Base-by-base conservation (phyloP, 2,888 invertebrate species). In the Gandaritis pyraliata region DNA sequence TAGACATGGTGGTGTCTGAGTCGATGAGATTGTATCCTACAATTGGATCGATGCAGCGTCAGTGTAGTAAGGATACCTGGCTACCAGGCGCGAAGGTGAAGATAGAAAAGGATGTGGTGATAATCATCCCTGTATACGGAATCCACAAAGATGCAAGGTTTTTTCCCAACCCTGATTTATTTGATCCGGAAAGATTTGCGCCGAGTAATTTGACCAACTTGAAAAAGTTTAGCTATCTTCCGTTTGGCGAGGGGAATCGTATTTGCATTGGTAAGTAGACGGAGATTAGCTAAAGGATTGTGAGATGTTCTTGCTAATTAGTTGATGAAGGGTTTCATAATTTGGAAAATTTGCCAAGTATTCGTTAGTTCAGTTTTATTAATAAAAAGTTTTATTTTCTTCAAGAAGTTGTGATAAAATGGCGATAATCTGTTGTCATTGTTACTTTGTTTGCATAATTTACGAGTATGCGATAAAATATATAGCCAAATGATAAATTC, bases 231-330 rank as follows among this genome's bases (percentile, higher is more conserved):
- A 81, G 81, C 16, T 93, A 83, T 71, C 69, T 93, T 61, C 90
- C 93, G 7, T 93, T 93, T 75, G 93, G 93, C 11, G 92, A 88
- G 71, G 93, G 93, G 45, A 90, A 91, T 47, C 80, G 93, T 33
- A 84, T 85, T 68, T 93, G 93, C 69, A 82, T 93, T 50, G 93
- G 93, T 93, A 75, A 83, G 84, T 75, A 57, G 47, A 38, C 57
- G 45, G 23, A 10, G 38, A 48, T 63, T 59, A 50, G 51, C 30
- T 61, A 39, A 58, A 57, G 58, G 54, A 47, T 51, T 54, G 43
- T 60, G 56, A 30, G 39, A 56, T 56, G 16, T 59, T 59, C 52
- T 56, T 59, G 56, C 52, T 59, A 64, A 64, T 64, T 59, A 48
- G 47, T 64, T 57, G 30, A 39, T 54, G 38, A 60, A 50, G 16